Conservation (phyloP, 2,888 invertebrate genomes). For the Orthosia cruda region DNA sequence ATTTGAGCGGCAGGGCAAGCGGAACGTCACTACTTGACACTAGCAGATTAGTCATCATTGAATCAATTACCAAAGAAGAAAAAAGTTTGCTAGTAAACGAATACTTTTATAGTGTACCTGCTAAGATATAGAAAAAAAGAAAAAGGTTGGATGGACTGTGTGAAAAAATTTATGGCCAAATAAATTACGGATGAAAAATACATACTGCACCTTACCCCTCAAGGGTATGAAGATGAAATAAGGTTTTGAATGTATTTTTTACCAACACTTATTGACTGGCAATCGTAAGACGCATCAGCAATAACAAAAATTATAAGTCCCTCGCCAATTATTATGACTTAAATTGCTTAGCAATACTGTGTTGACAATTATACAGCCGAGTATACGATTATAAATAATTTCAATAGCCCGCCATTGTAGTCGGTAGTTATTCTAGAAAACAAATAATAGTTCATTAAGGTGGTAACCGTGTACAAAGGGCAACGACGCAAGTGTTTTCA, state of each 20-base stretch:
- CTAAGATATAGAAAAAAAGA: too few species aligned
- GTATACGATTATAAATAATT: slow-evolving; percentile 39
- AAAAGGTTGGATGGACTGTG: too few species aligned
- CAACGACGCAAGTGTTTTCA: slow-evolving; percentile 32
- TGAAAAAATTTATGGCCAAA: too few species aligned
- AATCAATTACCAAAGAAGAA: too few species aligned
- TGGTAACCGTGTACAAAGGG: slow-evolving; percentile 30
- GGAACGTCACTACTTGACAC: too few species aligned
- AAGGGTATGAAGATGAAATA: too few species aligned
- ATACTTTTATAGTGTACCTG: too few species aligned
- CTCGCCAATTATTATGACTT: slow-evolving; percentile 16
- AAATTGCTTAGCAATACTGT: slow-evolving; percentile 7
- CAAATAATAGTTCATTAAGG: slow-evolving; percentile 33
- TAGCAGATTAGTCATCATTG: too few species aligned
- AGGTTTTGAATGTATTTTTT: too few species aligned
- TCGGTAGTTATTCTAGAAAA: slow-evolving; percentile 26
- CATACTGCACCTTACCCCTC: too few species aligned
- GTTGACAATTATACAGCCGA: slow-evolving; percentile 10
- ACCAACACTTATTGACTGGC: not conserved
- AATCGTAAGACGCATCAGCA: not conserved
- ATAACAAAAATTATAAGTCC: not conserved
- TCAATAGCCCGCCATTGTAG: slow-evolving; percentile 34
- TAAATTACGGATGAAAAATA: too few species aligned
- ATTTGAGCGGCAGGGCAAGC: not conserved
- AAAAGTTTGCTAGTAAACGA: too few species aligned